phyloP scores from a whole-genome alignment of 30 jellyfish, hydroid and myxozoan species.

The Hydra vulgaris region DNA sequence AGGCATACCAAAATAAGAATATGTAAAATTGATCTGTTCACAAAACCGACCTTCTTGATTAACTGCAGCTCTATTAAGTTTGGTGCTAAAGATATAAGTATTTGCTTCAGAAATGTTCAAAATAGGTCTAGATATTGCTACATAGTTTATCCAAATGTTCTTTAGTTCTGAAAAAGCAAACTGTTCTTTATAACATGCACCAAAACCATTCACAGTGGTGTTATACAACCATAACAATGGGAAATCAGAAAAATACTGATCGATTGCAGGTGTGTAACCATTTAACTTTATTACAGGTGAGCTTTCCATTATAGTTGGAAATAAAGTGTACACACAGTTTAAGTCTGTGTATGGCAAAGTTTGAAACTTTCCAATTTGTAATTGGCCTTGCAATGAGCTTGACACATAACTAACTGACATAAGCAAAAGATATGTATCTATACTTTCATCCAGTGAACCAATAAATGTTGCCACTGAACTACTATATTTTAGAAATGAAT shows the following conservation, averaged over 20 bases:
- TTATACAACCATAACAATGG: neutral
- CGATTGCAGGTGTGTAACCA: neutral
- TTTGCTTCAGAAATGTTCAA: neutral
- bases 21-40: neutral
- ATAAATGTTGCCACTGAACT: neutral
- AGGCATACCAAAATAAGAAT: neutral
- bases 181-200: constrained; percentile 14
- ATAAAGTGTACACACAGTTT: neutral
- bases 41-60: constrained; percentile 7
- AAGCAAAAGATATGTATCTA: neutral
- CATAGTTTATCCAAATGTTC: constrained; percentile 2
- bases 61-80: neutral
- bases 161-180: neutral
- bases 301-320: neutral
- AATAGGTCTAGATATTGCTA: neutral
- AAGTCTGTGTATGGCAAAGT: neutral
- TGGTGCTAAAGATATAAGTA: neutral
- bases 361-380: neutral
- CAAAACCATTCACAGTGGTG: constrained; percentile 3
- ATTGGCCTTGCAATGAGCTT: neutral
- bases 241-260: neutral
- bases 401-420: neutral
- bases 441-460: neutral
- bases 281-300: neutral
- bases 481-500: neutral